These are phyloP conservation scores for Sturnira hondurensis DNA, from an alignment of 2,113 vertebrate genomes.

Conservation along the genomic window DNA sequence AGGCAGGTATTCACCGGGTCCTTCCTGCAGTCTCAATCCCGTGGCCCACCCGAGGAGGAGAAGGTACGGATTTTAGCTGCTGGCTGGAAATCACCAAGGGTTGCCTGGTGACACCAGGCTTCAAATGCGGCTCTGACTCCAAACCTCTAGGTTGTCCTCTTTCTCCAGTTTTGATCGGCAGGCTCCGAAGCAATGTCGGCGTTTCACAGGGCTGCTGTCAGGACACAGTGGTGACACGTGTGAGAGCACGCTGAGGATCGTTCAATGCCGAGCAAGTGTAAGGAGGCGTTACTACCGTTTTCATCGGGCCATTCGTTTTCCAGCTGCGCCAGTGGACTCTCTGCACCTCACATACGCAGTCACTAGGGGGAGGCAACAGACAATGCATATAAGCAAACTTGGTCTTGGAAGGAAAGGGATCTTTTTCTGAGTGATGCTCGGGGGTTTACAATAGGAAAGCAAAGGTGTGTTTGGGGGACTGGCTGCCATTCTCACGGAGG, in stretches of 20 bases:
- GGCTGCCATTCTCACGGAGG: neutral
- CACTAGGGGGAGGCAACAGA: conserved; percentile 68
- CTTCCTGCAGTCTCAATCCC: neutral
- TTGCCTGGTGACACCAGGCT: neutral
- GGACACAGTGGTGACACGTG: neutral
- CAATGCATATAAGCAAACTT: conserved; percentile 5
- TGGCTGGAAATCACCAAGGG: neutral
- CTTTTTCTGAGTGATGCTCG: neutral
- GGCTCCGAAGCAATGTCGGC: neutral
- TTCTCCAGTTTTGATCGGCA: neutral
- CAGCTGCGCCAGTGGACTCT: neutral
- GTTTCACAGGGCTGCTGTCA: neutral
- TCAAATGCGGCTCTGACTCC: neutral
- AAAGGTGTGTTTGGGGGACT: neutral
- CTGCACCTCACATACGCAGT: neutral
- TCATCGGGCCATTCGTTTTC: neutral
- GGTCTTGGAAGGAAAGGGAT: neutral
- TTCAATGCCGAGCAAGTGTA: accelerated
- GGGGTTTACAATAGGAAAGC: neutral
- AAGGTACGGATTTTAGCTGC: neutral
- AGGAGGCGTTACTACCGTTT: neutral
- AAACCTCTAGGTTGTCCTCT: neutral
- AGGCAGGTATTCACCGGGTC: neutral
- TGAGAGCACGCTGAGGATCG: neutral
- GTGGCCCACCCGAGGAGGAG: neutral